A percentile compares a stretch with the other conserved stretches of the same genome.
These are phyloP conservation scores for Eudyptes chrysolophus DNA, from an alignment of 2,113 vertebrate genomes.

Conservation along the genomic window DNA sequence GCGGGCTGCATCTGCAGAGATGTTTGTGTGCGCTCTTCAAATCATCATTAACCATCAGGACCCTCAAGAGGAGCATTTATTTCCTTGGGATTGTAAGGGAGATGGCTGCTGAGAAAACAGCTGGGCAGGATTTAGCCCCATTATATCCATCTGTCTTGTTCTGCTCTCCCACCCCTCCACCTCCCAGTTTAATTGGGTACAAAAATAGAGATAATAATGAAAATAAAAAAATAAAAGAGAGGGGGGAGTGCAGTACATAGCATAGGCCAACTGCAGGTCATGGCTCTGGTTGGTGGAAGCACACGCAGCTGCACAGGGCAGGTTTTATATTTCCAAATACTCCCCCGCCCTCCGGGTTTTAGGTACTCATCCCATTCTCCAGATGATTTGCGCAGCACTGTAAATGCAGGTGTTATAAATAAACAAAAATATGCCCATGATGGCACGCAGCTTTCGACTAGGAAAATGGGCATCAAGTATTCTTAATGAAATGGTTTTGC, in stretches of 20 bases:
- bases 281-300: background rate
- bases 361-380: conserved; percentile 3
- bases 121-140: conserved; percentile 52
- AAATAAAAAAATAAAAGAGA: background rate
- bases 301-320: background rate
- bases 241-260: background rate
- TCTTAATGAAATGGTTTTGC: background rate
- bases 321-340: conserved; percentile 14
- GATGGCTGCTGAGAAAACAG: conserved; percentile 57
- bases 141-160: background rate
- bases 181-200: background rate
- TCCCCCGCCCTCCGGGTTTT: background rate
- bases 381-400: background rate
- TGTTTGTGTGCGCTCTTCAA: conserved; percentile 57
- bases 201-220: background rate
- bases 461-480: background rate
- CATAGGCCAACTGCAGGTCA: background rate
- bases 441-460: background rate
- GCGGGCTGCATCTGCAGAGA: conserved; percentile 40
- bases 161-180: background rate
- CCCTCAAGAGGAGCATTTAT: conserved; percentile 51
- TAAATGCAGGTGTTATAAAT: conserved; percentile 35
- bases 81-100: conserved; percentile 39
- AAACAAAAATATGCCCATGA: conserved; percentile 11
- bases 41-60: conserved; percentile 62